These are phyloP conservation scores for Trypoxylus dichotomus DNA, from an alignment of 1,140 invertebrate genomes.

Conservation along the genomic window DNA sequence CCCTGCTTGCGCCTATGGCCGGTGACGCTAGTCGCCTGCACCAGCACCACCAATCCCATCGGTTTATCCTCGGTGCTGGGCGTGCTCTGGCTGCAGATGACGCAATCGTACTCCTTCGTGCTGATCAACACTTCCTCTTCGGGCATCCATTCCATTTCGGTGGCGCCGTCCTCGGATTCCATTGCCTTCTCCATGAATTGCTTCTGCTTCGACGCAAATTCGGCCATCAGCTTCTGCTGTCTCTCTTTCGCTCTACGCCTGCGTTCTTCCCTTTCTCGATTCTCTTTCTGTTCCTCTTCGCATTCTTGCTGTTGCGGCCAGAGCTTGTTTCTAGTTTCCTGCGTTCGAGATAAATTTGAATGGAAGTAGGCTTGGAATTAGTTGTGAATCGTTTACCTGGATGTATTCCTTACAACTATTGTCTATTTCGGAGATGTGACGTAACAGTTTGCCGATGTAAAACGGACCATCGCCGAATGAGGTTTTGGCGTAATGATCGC, in stretches of 20 bases:
- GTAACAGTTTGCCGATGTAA: constrained; percentile 78
- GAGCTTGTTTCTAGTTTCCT: constrained; percentile 67
- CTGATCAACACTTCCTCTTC: constrained; percentile 61
- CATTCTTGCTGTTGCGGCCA: constrained; percentile 79
- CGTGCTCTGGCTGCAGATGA: constrained; percentile 91
- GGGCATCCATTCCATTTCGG: constrained; percentile 69
- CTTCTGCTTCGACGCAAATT: constrained; percentile 89
- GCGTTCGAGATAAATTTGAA: constrained; percentile 30
- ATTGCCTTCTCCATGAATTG: constrained; percentile 87
- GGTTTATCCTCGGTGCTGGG: constrained; percentile 83
- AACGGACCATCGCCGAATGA: constrained; percentile 84
- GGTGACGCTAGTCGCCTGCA: constrained; percentile 82
- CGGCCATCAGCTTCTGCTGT: constrained; percentile 88
- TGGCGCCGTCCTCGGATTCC: constrained; percentile 60
- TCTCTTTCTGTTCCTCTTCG: constrained; percentile 72
- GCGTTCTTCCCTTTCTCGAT: constrained; percentile 77
- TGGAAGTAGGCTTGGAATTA: too few relatives aligned
- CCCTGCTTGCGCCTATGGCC: constrained; percentile 68
- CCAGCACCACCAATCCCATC: constrained; percentile 85
- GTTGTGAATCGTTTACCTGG: neutral
- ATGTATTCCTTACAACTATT: constrained; percentile 59
- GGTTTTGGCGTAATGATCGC: constrained; percentile 38
- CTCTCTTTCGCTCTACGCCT: constrained; percentile 82
- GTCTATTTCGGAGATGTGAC: constrained; percentile 73
- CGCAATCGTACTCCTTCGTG: constrained; percentile 89